These are phyloP conservation scores for Caenorhabditis uteleia DNA, from an alignment of 2,888 invertebrate genomes.

Conservation along the genomic window DNA sequence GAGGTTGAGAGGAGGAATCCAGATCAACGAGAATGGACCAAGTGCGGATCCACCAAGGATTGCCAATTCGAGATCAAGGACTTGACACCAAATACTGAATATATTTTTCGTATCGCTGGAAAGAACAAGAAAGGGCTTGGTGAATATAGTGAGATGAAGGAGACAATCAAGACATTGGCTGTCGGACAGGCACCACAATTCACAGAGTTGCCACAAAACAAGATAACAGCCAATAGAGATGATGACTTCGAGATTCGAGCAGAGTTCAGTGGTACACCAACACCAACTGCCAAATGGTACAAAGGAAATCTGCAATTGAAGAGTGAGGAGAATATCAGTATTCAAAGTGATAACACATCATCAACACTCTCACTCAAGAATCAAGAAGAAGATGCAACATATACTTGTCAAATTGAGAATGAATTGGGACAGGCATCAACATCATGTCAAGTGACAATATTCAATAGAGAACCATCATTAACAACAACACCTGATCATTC, in stretches of 20 bases:
- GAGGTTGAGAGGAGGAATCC: constrained; percentile 53
- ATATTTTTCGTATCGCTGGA: constrained; percentile 53
- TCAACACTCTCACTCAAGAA: constrained; percentile 65
- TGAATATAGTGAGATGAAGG: constrained; percentile 30
- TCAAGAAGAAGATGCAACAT: constrained; percentile 70
- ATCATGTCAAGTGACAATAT: constrained; percentile 31
- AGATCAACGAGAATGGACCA: constrained; percentile 47
- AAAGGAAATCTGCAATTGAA: constrained; percentile 19
- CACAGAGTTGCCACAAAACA: constrained; percentile 15
- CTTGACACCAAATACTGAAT: constrained; percentile 55
- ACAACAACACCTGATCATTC: constrained; percentile 34
- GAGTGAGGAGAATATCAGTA: constrained; percentile 21
- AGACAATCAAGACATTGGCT: constrained; percentile 35
- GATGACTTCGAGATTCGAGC: constrained; percentile 45
- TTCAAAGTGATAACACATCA: constrained; percentile 22
- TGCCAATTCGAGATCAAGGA: constrained; percentile 36
- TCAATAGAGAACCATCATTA: constrained; percentile 27
- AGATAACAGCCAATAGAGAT: constrained; percentile 35
- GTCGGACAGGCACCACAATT: constrained; percentile 41
- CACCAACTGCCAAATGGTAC: constrained; percentile 42
- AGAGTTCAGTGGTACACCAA: constrained; percentile 30
- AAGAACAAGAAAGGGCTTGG: constrained; percentile 26
- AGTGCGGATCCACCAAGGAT: constrained; percentile 26
- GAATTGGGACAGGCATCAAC: constrained; percentile 68
- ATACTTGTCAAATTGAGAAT: constrained; percentile 71